Conservation (phyloP, 2,113 vertebrate species). For the Vicugna pacos region DNA sequence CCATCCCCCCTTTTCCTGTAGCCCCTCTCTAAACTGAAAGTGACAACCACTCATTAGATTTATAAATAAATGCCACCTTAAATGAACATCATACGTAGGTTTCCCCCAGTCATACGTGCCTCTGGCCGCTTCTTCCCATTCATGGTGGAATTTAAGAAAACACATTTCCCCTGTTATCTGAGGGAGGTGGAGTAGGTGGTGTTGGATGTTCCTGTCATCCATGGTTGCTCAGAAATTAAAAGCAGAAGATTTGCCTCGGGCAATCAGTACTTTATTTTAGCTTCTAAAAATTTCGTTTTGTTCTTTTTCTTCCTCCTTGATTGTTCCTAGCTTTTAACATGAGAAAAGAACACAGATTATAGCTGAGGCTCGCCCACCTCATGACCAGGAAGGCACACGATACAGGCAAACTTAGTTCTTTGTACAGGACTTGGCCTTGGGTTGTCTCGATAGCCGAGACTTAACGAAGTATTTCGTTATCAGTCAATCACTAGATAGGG, state of each 20-base stretch:
- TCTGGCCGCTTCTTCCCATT: neutral
- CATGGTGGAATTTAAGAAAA: neutral
- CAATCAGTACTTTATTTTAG: constrained; percentile 7
- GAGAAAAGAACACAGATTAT: neutral
- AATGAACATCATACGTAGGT: neutral
- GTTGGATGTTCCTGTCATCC: neutral
- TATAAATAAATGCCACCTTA: constrained; percentile 35
- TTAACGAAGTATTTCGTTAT: neutral
- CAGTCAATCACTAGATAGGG: neutral
- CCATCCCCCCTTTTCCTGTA: neutral
- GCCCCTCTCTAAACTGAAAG: neutral
- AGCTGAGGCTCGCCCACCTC: neutral
- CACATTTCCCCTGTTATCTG: neutral
- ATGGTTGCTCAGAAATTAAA: constrained; percentile 12
- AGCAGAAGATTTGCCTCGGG: constrained; percentile 23
- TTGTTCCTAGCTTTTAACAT: neutral
- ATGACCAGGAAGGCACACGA: neutral
- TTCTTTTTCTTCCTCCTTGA: neutral
- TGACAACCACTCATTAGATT: neutral
- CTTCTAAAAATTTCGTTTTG: constrained; percentile 38
- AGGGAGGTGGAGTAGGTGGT: constrained; percentile 2
- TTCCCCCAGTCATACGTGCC: neutral
- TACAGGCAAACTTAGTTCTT: neutral
- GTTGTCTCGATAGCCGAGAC: neutral
- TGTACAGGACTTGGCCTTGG: accelerated